These are phyloP conservation scores for Pachyuromys duprasi DNA, from an alignment of 2,797 vertebrate genomes.

Conservation along the genomic window DNA sequence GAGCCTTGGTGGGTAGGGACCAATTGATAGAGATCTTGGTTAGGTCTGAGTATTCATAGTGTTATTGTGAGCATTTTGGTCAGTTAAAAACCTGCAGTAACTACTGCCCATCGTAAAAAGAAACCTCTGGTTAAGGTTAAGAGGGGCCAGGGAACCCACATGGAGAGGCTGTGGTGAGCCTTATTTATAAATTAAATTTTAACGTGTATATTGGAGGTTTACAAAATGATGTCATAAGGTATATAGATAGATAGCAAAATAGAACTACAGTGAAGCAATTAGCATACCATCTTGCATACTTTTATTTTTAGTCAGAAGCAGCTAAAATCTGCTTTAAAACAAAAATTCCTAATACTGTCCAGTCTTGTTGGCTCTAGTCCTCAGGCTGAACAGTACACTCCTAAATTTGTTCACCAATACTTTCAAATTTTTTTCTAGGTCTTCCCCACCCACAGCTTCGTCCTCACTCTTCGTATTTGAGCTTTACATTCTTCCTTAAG, in stretches of 20 bases:
- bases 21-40: neutral
- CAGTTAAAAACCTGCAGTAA: neutral
- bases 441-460: neutral
- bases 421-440: neutral
- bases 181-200: neutral
- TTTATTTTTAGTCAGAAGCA: neutral
- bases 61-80: too few species aligned
- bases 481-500: neutral
- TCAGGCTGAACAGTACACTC: neutral
- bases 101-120: neutral
- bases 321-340: neutral
- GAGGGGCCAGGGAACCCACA: neutral
- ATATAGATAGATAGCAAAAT: neutral
- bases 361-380: neutral
- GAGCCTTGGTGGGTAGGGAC: neutral
- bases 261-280: neutral
- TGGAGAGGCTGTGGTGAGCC: neutral
- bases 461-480: neutral
- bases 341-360: neutral
- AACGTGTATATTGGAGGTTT: neutral
- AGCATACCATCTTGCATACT: neutral
- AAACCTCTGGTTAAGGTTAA: neutral
- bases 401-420: neutral
- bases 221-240: neutral
- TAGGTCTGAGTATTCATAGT: neutral